Evolutionary conservation across 2,113 vertebrate genomes (phyloP).

Genomic region (Etia nguti): DNA sequence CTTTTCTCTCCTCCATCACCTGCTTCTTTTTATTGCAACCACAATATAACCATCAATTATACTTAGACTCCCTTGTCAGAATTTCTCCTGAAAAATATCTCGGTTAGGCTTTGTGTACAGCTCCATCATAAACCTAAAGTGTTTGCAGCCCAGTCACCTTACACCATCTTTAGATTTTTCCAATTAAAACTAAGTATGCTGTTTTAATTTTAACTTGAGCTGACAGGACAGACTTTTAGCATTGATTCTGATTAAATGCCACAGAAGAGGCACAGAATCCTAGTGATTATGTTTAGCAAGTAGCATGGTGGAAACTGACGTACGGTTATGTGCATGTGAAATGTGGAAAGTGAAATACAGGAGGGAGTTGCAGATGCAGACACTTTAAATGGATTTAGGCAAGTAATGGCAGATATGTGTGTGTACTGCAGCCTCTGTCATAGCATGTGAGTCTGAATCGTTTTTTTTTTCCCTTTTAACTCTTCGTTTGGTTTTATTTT

Average conservation of each 20-base stretch:
- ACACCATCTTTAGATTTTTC: background rate
- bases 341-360: background rate
- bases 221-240: constrained; percentile 1
- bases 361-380: background rate
- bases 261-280: constrained; percentile 18
- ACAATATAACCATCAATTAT: background rate
- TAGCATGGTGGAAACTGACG: constrained; percentile 19
- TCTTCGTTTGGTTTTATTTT: background rate
- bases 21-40: background rate
- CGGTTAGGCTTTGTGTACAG: background rate
- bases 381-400: background rate
- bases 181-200: background rate
- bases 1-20: background rate
- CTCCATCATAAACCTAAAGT: background rate
- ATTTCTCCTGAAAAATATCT: background rate
- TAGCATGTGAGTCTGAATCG: background rate
- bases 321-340: constrained; percentile 46
- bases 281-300: constrained; percentile 17
- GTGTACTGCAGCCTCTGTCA: constrained; percentile 11
- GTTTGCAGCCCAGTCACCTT: background rate
- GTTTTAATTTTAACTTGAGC: background rate
- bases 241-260: background rate
- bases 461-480: background rate
- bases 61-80: background rate
- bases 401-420: background rate